These are phyloP conservation scores for Thamnophis elegans DNA, from an alignment of 2,797 vertebrate species.

Conservation along the genomic window DNA sequence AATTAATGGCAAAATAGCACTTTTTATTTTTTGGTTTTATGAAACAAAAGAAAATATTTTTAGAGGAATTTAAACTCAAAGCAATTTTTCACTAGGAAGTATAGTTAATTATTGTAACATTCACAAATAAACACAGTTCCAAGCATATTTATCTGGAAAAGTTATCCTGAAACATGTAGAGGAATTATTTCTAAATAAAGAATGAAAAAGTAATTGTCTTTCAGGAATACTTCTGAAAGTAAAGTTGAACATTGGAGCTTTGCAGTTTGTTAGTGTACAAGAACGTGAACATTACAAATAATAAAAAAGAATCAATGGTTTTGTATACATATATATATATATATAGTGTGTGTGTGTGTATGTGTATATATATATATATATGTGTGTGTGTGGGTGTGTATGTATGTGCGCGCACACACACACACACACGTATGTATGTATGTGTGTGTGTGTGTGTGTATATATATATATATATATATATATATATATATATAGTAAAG, in stretches of 20 bases:
- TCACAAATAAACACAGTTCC: background rate
- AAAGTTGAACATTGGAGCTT: constrained; percentile 40
- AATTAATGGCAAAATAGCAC: constrained; percentile 39
- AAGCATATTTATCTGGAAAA: background rate
- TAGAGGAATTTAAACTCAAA: constrained; percentile 36
- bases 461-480: too few species aligned
- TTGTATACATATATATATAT: background rate
- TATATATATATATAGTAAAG: too few species aligned
- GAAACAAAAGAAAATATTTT: constrained; percentile 37
- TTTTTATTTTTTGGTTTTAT: constrained; percentile 49
- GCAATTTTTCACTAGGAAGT: constrained; percentile 41
- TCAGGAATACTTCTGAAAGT: constrained; percentile 20
- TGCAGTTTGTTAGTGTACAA: background rate
- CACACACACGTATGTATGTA: too few species aligned
- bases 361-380: too few species aligned
- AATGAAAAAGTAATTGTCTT: background rate
- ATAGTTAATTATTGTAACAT: constrained; percentile 25
- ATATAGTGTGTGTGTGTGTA: too few species aligned
- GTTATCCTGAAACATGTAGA: background rate
- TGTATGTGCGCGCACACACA: too few species aligned
- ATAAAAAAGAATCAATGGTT: background rate
- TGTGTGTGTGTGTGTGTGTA: too few species aligned
- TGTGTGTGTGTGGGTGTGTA: too few species aligned
- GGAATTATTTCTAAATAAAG: background rate
- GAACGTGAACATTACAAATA: background rate